A percentile compares a stretch with the other conserved stretches of the same genome.
These are phyloP conservation scores for Netelia virgata DNA, from an alignment of 2,888 invertebrate species.

Conservation along the genomic window DNA sequence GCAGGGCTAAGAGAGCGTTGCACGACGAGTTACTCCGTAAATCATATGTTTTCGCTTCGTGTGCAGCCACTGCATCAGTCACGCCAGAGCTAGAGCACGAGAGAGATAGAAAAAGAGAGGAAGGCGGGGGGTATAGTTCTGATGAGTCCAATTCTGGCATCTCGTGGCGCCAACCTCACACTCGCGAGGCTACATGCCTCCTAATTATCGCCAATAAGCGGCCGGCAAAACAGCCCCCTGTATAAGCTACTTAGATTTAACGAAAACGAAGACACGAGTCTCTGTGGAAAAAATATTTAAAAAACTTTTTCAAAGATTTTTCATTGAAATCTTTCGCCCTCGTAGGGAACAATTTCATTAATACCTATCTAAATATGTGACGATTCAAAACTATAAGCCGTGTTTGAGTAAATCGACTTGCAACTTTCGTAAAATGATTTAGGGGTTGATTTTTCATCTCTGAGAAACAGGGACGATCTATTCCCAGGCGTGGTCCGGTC, in stretches of 20 bases:
- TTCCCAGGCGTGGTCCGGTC: too few species aligned
- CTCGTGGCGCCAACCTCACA: conserved; percentile 64
- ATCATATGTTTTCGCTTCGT: conserved; percentile 15
- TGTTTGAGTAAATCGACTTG: too few species aligned
- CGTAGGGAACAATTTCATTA: not conserved
- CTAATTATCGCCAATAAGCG: conserved; percentile 79
- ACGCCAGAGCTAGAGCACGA: conserved; percentile 16
- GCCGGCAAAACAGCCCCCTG: conserved; percentile 39
- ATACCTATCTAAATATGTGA: not conserved
- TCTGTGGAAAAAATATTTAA: not conserved
- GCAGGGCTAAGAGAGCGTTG: conserved; percentile 40
- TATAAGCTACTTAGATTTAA: conserved; percentile 44
- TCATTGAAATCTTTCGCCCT: not conserved
- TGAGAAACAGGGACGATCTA: too few species aligned
- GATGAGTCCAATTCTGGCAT: conserved; percentile 65
- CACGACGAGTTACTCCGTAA: not conserved
- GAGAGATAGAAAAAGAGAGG: conserved; percentile 5
- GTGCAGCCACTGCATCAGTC: conserved; percentile 42
- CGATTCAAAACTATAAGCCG: not conserved
- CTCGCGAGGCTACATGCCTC: conserved; percentile 74
- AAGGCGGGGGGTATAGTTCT: conserved; percentile 39
- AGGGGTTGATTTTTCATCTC: too few species aligned
- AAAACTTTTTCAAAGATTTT: not conserved
- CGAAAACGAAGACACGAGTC: not conserved
- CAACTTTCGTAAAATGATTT: too few species aligned